Conservation (phyloP, 2,888 invertebrate genomes). For the Cheilosia variabilis region DNA sequence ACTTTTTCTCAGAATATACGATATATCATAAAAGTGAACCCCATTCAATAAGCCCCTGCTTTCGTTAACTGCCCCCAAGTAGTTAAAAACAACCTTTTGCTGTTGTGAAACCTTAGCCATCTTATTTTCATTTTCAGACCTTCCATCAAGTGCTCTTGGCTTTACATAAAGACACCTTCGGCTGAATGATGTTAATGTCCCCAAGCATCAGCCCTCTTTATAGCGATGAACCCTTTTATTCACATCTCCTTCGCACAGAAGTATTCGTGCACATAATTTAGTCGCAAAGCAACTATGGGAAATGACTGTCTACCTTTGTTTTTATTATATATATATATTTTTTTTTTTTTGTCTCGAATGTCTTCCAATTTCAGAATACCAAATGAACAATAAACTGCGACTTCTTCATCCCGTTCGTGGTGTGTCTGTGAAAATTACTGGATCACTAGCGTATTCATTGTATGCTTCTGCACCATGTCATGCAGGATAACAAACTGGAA, state of each 20-base stretch:
- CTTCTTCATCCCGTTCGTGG: slow-evolving; percentile 10
- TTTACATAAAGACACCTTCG: not conserved
- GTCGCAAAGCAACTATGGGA: slow-evolving; percentile 61
- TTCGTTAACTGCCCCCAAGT: too few species aligned
- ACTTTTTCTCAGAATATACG: too few species aligned
- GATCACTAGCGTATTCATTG: slow-evolving; percentile 69
- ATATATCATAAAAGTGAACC: too few species aligned
- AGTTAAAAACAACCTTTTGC: too few species aligned
- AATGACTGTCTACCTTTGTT: slow-evolving; percentile 45
- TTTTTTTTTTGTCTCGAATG: slow-evolving; percentile 21
- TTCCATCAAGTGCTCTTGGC: not conserved
- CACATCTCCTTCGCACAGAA: not conserved
- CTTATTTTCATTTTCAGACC: not conserved
- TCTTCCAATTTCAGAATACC: slow-evolving; percentile 63
- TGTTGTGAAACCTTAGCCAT: too few species aligned
- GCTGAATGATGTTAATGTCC: not conserved
- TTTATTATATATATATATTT: not conserved
- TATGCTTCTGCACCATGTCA: slow-evolving; percentile 54
- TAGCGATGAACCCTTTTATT: slow-evolving; percentile 40
- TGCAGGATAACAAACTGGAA: slow-evolving; percentile 74
- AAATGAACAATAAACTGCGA: slow-evolving; percentile 69
- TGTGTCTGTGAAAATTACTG: slow-evolving; percentile 21
- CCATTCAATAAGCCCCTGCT: too few species aligned
- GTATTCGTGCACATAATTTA: slow-evolving; percentile 57
- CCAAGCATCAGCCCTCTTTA: not conserved